Evolutionary conservation across 2,113 vertebrate species (phyloP).

Genomic region (Mobula hypostoma): DNA sequence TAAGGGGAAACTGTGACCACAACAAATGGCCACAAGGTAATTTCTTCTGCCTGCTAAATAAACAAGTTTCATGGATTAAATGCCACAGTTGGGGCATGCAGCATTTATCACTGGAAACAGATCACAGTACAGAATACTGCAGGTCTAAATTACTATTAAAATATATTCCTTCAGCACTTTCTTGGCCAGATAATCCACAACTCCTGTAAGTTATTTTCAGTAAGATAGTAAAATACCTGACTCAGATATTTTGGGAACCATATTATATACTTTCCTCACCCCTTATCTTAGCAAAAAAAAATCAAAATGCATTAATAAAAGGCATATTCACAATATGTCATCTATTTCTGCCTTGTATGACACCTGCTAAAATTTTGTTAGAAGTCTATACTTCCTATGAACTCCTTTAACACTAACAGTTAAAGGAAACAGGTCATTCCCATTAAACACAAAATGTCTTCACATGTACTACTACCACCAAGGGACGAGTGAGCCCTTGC

Average conservation of each 20-base stretch:
- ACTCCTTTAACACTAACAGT: background rate
- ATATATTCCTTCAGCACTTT: slow-evolving; percentile 42
- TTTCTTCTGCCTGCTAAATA: background rate
- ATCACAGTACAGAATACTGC: slow-evolving; percentile 7
- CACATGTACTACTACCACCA: background rate
- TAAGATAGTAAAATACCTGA: background rate
- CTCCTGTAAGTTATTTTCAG: background rate
- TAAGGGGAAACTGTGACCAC: background rate
- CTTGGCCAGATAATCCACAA: background rate
- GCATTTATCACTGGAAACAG: background rate
- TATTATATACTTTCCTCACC: background rate
- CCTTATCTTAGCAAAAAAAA: background rate
- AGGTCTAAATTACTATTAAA: slow-evolving; percentile 44
- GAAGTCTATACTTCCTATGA: background rate
- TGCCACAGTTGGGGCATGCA: background rate
- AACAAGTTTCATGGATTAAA: background rate
- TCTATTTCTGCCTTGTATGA: background rate
- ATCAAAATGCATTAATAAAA: slow-evolving; percentile 18
- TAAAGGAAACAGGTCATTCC: background rate
- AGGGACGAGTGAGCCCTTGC: background rate
- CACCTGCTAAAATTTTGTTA: background rate
- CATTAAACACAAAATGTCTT: slow-evolving; percentile 7
- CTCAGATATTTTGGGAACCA: background rate
- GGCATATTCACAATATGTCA: background rate
- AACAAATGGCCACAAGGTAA: background rate